Evolutionary conservation across 2,888 invertebrate genomes (phyloP).

Genomic region (Drosophila rubida): DNA sequence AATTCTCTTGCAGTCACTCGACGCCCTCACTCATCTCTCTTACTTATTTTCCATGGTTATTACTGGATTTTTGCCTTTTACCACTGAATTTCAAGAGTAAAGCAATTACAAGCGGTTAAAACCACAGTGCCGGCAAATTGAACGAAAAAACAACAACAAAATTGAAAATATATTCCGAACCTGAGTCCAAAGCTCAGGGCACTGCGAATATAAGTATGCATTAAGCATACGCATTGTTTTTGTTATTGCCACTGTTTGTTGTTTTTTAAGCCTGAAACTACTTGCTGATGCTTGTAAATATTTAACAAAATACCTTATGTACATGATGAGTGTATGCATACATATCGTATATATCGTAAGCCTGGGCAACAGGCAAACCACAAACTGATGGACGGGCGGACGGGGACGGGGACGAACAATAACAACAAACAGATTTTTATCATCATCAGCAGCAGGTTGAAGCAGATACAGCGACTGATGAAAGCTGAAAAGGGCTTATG

Average conservation of each 20-base stretch:
- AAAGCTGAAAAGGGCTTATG: conserved; percentile 22
- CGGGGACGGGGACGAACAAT: background rate
- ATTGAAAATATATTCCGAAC: conserved; percentile 20
- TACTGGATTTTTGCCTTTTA: conserved; percentile 27
- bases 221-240: conserved; percentile 40
- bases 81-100: conserved; percentile 48
- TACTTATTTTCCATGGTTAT: conserved; percentile 33
- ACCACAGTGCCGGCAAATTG: conserved; percentile 53
- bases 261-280: conserved; percentile 22
- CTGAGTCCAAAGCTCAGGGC: background rate
- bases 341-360: background rate
- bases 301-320: conserved; percentile 35
- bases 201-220: conserved; percentile 38
- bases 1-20: conserved; percentile 39
- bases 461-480: conserved; percentile 15
- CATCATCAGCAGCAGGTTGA: conserved; percentile 11
- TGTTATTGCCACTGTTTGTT: conserved; percentile 10
- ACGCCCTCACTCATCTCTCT: conserved; percentile 11
- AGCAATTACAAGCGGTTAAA: conserved; percentile 61
- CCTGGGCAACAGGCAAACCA: conserved; percentile 26
- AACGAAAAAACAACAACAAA: conserved; percentile 29
- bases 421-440: conserved; percentile 34
- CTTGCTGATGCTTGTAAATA: conserved; percentile 35
- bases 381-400: conserved; percentile 26
- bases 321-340: background rate